A percentile compares a stretch with the other conserved stretches of the same genome.
phyloP scores from a whole-genome alignment of 2,113 vertebrate genomes.

The human region GRCh38 chrX:96840001-96840500 shows the following conservation, averaged over 20 bases:
- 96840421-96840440: background rate
- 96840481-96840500: constrained; percentile 16
- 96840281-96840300: background rate
- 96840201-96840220: background rate
- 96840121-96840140: background rate
- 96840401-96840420: background rate
- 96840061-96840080: constrained; percentile 33
- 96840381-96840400: background rate
- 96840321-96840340: background rate
- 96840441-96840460: background rate
- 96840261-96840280: background rate
- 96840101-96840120: background rate
- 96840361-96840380: background rate
- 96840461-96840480: background rate
- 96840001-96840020: constrained; percentile 14
- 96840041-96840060: background rate
- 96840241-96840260: background rate
- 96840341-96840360: background rate
- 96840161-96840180: background rate
- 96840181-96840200: background rate
- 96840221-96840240: background rate
- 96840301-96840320: background rate
- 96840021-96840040: constrained; percentile 20
- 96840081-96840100: constrained; percentile 18
- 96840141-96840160: background rate